These are phyloP conservation scores for Oreotrochilus melanogaster DNA, from an alignment of 2,113 vertebrate genomes.

Conservation along the genomic window DNA sequence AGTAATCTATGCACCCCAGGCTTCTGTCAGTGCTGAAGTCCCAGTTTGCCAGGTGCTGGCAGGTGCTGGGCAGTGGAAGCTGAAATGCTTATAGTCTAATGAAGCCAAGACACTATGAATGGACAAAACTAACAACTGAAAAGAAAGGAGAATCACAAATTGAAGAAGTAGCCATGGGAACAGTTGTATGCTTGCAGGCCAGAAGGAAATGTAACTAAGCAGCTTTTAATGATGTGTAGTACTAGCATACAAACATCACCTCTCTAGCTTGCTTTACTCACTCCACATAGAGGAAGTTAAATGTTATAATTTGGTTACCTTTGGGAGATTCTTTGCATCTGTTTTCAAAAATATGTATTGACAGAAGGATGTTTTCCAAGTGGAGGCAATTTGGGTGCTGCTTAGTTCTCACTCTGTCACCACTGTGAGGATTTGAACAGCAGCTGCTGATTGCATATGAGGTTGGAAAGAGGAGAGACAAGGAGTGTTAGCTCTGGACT, in stretches of 20 bases:
- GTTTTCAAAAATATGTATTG: not conserved
- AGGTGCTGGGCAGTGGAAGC: not conserved
- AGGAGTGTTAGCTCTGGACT: not conserved
- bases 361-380: not conserved
- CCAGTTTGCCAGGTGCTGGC: constrained; percentile 7
- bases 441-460: not conserved
- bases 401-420: not conserved
- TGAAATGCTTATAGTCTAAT: not conserved
- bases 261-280: not conserved
- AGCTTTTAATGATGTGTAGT: not conserved
- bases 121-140: constrained; percentile 2
- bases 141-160: not conserved
- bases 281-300: not conserved
- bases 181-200: not conserved
- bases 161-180: constrained; percentile 32
- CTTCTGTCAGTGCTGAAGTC: not conserved
- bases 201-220: not conserved
- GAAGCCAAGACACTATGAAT: constrained; percentile 20
- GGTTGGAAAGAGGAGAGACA: not conserved
- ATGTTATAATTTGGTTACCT: not conserved
- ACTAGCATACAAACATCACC: not conserved
- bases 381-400: not conserved
- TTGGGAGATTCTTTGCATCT: not conserved
- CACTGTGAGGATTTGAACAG: not conserved
- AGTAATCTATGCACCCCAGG: not conserved